Percentiles rank a stretch among this genome's conserved stretches.
phyloP scores from a whole-genome alignment of 2,888 invertebrate species.

The Polydrusus cervinus region DNA sequence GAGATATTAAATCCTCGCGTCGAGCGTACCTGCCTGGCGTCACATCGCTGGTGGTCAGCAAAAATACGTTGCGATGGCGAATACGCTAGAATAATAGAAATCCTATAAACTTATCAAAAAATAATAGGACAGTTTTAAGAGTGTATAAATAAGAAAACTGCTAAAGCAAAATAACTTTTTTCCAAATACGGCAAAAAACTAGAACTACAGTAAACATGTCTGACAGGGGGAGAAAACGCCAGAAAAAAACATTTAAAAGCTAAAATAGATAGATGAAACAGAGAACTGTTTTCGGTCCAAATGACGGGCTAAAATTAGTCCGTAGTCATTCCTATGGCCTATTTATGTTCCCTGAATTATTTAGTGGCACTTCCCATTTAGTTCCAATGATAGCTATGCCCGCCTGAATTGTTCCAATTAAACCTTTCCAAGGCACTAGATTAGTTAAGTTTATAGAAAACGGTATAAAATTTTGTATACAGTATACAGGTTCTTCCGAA shows the following conservation, averaged over 20 bases:
- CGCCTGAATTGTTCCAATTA: constrained; percentile 6
- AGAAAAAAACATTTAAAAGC: constrained; percentile 4
- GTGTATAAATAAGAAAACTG: no score
- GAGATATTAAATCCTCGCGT: no score
- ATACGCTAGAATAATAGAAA: no score
- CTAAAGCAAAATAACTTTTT: neutral
- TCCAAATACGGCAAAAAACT: neutral
- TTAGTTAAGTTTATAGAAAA: neutral
- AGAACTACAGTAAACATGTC: constrained; percentile 13
- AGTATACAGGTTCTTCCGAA: no score
- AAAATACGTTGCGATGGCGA: no score
- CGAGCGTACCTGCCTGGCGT: no score
- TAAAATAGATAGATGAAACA: constrained; percentile 2
- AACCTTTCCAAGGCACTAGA: constrained; percentile 1
- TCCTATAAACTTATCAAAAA: no score
- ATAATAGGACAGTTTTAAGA: no score
- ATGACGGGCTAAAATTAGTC: constrained; percentile 24
- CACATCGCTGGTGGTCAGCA: no score
- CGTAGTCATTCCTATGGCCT: constrained; percentile 13
- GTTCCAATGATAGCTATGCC: neutral
- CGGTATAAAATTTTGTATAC: neutral
- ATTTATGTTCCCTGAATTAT: constrained; percentile 26
- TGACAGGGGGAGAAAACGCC: constrained; percentile 7
- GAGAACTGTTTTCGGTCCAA: constrained; percentile 5
- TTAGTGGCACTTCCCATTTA: constrained; percentile 27